A percentile compares a stretch with the other conserved stretches of the same genome.
Conservation (phyloP, 2,888 invertebrate genomes). For the Stenchaetothrips biformis region DNA sequence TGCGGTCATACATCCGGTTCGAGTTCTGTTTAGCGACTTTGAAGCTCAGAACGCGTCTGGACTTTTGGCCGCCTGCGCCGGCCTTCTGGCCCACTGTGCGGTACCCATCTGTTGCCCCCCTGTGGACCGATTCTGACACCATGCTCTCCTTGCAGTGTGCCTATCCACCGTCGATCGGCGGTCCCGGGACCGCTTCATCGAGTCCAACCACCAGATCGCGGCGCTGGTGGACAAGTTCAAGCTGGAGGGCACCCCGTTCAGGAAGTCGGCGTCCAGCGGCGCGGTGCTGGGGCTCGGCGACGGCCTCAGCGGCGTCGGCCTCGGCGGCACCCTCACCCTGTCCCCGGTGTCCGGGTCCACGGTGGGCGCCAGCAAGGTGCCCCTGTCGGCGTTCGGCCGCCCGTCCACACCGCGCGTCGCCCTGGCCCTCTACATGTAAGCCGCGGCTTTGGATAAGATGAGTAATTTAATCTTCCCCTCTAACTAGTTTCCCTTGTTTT, state of each 20-base stretch:
- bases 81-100: too few species aligned
- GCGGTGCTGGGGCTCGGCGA: slow-evolving; percentile 45
- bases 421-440: slow-evolving; percentile 63
- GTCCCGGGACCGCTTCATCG: slow-evolving; percentile 85
- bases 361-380: slow-evolving; percentile 55
- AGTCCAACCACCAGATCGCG: slow-evolving; percentile 89
- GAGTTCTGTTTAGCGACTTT: too few species aligned
- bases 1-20: too few species aligned
- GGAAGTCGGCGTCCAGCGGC: slow-evolving; percentile 53
- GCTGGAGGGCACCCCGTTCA: slow-evolving; percentile 71
- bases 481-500: slow-evolving; percentile 25
- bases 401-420: slow-evolving; percentile 64
- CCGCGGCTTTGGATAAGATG: background rate
- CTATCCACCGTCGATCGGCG: slow-evolving; percentile 70
- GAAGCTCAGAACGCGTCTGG: too few species aligned
- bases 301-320: slow-evolving; percentile 44
- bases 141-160: slow-evolving; percentile 55
- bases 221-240: slow-evolving; percentile 88
- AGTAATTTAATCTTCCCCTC: slow-evolving; percentile 37
- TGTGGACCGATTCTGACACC: background rate
- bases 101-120: too few species aligned
- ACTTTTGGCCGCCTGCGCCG: too few species aligned
- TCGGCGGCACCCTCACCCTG: slow-evolving; percentile 45
- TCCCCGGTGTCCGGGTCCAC: slow-evolving; percentile 40
- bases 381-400: slow-evolving; percentile 66